These are phyloP conservation scores for Pipra filicauda DNA, from an alignment of 2,113 vertebrate genomes.

Conservation along the genomic window DNA sequence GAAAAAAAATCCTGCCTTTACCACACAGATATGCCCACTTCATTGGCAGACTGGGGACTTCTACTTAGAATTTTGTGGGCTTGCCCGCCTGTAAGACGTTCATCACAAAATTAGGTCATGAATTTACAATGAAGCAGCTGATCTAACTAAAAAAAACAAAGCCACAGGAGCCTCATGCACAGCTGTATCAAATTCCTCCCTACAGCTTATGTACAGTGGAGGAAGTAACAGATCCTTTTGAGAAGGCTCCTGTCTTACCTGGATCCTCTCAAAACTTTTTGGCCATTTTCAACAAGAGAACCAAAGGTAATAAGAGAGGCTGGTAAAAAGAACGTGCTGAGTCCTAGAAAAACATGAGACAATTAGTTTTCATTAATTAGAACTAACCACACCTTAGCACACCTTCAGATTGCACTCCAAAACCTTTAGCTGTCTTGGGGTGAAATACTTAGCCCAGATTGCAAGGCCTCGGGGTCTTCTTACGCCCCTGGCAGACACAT, in stretches of 20 bases:
- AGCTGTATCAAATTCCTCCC: neutral
- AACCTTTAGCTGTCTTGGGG: neutral
- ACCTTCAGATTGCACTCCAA: neutral
- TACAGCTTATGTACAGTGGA: neutral
- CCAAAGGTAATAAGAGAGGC: neutral
- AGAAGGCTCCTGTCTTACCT: neutral
- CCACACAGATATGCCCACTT: neutral
- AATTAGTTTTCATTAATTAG: slow-evolving; percentile 21
- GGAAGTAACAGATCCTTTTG: neutral
- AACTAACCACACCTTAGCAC: neutral
- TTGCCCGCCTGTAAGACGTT: neutral
- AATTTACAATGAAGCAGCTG: neutral
- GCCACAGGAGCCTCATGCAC: accelerated
- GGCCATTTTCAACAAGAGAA: neutral
- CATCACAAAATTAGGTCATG: neutral
- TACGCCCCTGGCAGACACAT: neutral
- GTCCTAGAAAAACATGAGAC: neutral
- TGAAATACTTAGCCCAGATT: neutral
- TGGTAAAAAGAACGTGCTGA: neutral
- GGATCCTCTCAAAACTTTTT: neutral
- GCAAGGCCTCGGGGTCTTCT: neutral
- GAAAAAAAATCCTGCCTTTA: neutral
- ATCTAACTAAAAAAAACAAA: neutral
- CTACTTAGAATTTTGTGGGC: neutral
- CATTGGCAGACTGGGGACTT: neutral